phyloP scores from a whole-genome alignment of 2,888 invertebrate genomes.

The Pristionchus maxplancki region DNA sequence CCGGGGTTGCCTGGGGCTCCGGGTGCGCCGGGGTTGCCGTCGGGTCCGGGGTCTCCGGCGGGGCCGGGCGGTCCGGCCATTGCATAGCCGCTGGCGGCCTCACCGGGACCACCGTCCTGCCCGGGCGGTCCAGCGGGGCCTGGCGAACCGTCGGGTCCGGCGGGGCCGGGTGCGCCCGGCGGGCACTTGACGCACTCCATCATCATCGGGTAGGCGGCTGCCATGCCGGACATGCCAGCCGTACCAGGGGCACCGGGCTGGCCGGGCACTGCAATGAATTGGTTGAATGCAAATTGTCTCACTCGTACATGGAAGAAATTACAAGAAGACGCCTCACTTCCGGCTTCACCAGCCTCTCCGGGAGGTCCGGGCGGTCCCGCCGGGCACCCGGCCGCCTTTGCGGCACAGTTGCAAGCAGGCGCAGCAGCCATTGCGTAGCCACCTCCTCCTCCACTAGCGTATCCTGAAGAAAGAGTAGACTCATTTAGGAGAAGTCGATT shows the following conservation, averaged over 20 bases:
- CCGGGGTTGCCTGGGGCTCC: constrained; percentile 60
- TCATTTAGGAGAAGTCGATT: too few species aligned
- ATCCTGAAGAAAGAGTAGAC: too few species aligned
- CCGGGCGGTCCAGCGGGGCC: constrained; percentile 60
- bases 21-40: constrained; percentile 55
- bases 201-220: constrained; percentile 58
- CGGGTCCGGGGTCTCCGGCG: constrained; percentile 56
- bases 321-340: constrained; percentile 5
- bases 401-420: constrained; percentile 30
- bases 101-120: constrained; percentile 58
- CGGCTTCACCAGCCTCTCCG: constrained; percentile 30
- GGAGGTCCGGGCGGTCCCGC: constrained; percentile 43
- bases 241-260: constrained; percentile 54
- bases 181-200: constrained; percentile 60
- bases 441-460: constrained; percentile 33
- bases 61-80: constrained; percentile 55
- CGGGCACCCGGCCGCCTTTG: constrained; percentile 43
- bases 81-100: constrained; percentile 47
- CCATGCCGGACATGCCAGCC: constrained; percentile 56
- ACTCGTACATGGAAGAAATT: neutral
- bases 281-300: neutral
- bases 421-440: neutral
- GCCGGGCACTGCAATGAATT: constrained; percentile 52
- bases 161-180: constrained; percentile 53
- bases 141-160: constrained; percentile 57